Conservation (phyloP, 2,888 invertebrate genomes). For the Rhyacophila evoluta region DNA sequence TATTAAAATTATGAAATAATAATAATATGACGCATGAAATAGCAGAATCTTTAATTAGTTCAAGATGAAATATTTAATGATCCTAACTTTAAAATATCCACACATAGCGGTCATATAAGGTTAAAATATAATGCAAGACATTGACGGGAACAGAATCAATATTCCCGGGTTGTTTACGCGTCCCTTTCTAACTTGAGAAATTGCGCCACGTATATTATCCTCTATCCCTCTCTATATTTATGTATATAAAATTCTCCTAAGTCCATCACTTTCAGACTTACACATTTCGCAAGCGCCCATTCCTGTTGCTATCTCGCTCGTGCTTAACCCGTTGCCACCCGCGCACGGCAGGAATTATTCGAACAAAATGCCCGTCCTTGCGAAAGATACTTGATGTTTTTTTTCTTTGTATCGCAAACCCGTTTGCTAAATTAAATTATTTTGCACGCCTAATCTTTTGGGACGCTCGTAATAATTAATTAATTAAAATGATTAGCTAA, state of each 20-base stretch:
- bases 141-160: constrained; percentile 11
- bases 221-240: not conserved
- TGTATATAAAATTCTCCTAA: not conserved
- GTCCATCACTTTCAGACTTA: not conserved
- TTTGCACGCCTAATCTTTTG: constrained; percentile 8
- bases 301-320: not conserved
- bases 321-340: not conserved
- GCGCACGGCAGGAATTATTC: not conserved
- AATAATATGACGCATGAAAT: too few species aligned
- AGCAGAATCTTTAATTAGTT: too few species aligned
- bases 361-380: not conserved
- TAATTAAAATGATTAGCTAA: not conserved
- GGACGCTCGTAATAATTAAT: not conserved
- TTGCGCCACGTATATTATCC: not conserved
- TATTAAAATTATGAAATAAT: too few species aligned
- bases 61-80: too few species aligned
- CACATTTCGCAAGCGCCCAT: not conserved
- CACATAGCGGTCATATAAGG: not conserved
- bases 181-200: not conserved
- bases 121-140: not conserved
- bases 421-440: not conserved
- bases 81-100: too few species aligned
- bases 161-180: constrained; percentile 5
- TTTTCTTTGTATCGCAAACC: not conserved
- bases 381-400: not conserved